Percentiles rank a stretch among this genome's conserved stretches.
These are phyloP conservation scores for Leptoclinus maculatus DNA, from an alignment of 2,797 vertebrate genomes.

Conservation along the genomic window DNA sequence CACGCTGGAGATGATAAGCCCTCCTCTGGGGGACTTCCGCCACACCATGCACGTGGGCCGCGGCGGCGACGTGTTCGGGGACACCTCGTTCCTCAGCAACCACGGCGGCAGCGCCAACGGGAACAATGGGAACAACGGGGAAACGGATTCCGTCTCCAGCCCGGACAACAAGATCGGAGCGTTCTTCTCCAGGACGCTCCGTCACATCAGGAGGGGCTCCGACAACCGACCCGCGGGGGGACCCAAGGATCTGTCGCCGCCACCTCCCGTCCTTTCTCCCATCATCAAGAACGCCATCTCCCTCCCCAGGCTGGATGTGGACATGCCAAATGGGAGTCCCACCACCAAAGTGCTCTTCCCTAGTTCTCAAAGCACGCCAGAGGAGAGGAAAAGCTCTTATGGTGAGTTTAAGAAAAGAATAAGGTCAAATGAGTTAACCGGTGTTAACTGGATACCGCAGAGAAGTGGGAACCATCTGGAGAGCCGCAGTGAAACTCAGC, in stretches of 20 bases:
- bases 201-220: slow-evolving; percentile 88
- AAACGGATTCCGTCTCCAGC: slow-evolving; percentile 73
- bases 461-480: slow-evolving; percentile 9
- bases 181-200: slow-evolving; percentile 91
- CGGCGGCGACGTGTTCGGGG: slow-evolving; percentile 95
- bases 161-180: slow-evolving; percentile 82
- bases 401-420: slow-evolving; percentile 81
- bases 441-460: slow-evolving; percentile 21
- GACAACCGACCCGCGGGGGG: slow-evolving; percentile 72
- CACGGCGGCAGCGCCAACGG: slow-evolving; percentile 86
- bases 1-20: slow-evolving; percentile 96
- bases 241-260: slow-evolving; percentile 81
- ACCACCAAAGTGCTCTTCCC: slow-evolving; percentile 87
- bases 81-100: slow-evolving; percentile 98
- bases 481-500: slow-evolving; percentile 24
- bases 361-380: slow-evolving; percentile 79
- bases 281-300: slow-evolving; percentile 98
- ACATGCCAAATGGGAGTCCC: slow-evolving; percentile 78
- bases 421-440: slow-evolving; percentile 49
- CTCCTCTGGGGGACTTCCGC: slow-evolving; percentile 94
- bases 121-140: slow-evolving; percentile 70
- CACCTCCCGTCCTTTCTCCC: slow-evolving; percentile 89
- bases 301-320: slow-evolving; percentile 90
- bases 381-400: slow-evolving; percentile 85
- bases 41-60: slow-evolving; percentile 99